Conservation (phyloP, 2,888 invertebrate species). For the Epistrophella euchroma region DNA sequence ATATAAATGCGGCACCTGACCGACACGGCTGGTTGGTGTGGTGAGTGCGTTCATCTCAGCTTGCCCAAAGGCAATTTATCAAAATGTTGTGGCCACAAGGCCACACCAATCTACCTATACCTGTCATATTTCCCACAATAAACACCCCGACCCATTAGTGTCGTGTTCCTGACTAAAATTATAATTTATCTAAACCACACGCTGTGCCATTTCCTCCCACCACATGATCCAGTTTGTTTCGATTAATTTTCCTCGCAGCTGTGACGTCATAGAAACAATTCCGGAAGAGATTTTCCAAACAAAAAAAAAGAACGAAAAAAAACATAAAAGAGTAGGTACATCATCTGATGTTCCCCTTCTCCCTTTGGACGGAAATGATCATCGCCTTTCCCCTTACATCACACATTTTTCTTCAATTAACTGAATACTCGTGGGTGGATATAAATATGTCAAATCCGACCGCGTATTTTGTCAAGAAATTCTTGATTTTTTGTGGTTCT, state of each 20-base stretch:
- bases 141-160: slow-evolving; percentile 38
- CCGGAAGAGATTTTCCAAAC: slow-evolving; percentile 11
- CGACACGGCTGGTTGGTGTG: not conserved
- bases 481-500: slow-evolving; percentile 17
- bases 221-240: not conserved
- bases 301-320: not conserved
- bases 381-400: not conserved
- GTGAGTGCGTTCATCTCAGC: not conserved
- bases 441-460: slow-evolving; percentile 29
- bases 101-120: slow-evolving; percentile 1
- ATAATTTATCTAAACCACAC: slow-evolving; percentile 33
- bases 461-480: slow-evolving; percentile 22
- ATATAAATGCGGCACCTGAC: not conserved
- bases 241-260: slow-evolving; percentile 8
- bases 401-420: slow-evolving; percentile 1
- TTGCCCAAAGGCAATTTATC: slow-evolving; percentile 18
- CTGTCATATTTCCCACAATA: slow-evolving; percentile 42
- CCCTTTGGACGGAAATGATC: not conserved
- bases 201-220: slow-evolving; percentile 26
- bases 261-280: slow-evolving; percentile 27
- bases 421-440: not conserved
- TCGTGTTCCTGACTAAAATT: slow-evolving; percentile 33
- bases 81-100: slow-evolving; percentile 29
- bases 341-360: not conserved
- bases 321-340: not conserved